These are phyloP conservation scores for Rhinichthys osculus DNA, from an alignment of 2,797 vertebrate genomes.

Conservation along the genomic window DNA sequence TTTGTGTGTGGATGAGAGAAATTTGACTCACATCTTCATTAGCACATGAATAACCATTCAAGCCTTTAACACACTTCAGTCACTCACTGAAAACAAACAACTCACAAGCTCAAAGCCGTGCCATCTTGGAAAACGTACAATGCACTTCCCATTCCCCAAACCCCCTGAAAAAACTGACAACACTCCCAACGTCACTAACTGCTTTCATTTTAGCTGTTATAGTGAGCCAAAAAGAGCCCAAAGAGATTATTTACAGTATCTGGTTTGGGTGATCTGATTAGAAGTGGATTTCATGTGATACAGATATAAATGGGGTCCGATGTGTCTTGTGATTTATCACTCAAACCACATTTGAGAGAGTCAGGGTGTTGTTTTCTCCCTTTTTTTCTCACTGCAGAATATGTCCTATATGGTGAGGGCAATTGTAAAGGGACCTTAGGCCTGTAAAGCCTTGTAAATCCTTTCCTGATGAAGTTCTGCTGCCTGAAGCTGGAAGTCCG, in stretches of 20 bases:
- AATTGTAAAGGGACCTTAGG: neutral
- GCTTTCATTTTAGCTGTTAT: neutral
- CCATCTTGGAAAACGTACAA: neutral
- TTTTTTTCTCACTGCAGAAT: neutral
- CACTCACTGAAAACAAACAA: constrained; percentile 35
- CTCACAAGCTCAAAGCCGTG: neutral
- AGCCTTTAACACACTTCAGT: constrained; percentile 20
- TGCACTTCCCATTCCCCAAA: neutral
- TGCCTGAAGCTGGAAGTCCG: neutral
- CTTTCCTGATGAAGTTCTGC: neutral
- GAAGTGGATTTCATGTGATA: neutral
- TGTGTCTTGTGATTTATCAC: neutral
- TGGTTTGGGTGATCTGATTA: neutral
- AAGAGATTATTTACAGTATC: neutral
- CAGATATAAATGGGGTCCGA: neutral
- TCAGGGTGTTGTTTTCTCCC: neutral
- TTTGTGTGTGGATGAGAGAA: constrained; percentile 16
- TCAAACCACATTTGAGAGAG: neutral
- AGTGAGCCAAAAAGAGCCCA: neutral
- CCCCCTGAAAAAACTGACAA: neutral
- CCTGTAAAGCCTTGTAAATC: constrained; percentile 34
- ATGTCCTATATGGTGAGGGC: neutral
- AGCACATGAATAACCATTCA: constrained; percentile 39
- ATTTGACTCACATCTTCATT: constrained; percentile 5
- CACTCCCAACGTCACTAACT: neutral